Conservation (phyloP, 1,140 invertebrate species). For the Hycleus phaleratus region DNA sequence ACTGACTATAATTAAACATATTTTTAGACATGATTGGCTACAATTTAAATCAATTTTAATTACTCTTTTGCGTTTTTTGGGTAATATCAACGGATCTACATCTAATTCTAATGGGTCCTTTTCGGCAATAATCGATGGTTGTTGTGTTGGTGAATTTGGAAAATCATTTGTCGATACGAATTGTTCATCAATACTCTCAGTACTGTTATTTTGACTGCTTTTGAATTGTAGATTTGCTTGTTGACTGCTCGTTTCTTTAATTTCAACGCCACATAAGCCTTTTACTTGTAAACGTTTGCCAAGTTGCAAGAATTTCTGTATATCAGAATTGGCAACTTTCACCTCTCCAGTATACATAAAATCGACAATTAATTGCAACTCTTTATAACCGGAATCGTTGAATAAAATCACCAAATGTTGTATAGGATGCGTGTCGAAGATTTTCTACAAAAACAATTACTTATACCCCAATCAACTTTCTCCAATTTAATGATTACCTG, state of each 20-base stretch:
- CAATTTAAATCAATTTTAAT: no score
- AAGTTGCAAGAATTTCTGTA: constrained; percentile 39
- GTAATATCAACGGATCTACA: no score
- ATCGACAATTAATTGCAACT: constrained; percentile 45
- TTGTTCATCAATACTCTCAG: no score
- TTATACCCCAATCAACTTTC: not conserved
- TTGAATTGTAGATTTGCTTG: no score
- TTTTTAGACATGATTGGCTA: no score
- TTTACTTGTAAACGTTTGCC: constrained; percentile 45
- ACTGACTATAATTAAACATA: no score
- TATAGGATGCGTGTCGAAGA: constrained; percentile 41
- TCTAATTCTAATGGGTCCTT: no score
- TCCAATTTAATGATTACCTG: constrained; percentile 33
- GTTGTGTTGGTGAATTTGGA: no score
- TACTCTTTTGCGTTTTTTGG: no score
- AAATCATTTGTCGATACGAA: no score
- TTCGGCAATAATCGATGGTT: no score
- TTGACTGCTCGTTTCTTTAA: not conserved
- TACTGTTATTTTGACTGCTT: no score
- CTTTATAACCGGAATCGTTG: constrained; percentile 43
- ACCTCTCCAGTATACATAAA: constrained; percentile 52
- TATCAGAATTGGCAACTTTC: constrained; percentile 42
- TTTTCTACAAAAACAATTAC: constrained; percentile 34
- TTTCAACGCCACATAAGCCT: constrained; percentile 30
- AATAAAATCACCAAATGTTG: constrained; percentile 47